phyloP scores from a whole-genome alignment of 2,888 invertebrate genomes.

The Cryptocephalus primarius region DNA sequence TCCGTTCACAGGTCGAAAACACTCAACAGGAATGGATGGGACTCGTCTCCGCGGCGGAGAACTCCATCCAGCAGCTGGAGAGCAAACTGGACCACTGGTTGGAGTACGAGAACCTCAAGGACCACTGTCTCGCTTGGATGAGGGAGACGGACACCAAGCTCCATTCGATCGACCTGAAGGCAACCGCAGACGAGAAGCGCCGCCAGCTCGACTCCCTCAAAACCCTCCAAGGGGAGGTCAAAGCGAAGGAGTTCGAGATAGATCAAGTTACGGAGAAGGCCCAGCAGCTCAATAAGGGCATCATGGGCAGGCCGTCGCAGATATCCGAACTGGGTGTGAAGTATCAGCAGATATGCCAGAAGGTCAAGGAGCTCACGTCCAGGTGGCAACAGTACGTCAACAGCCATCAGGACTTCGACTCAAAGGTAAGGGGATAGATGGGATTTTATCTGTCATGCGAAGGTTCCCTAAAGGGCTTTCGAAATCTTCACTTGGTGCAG shows the following conservation, averaged over 20 bases:
- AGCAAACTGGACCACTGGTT: constrained; percentile 82
- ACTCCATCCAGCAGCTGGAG: constrained; percentile 70
- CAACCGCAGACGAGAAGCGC: constrained; percentile 72
- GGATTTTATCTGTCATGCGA: constrained; percentile 56
- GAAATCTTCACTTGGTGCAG: too few relatives aligned
- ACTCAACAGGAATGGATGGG: constrained; percentile 88
- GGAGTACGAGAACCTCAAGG: constrained; percentile 79
- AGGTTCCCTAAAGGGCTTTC: too few relatives aligned
- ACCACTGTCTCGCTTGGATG: constrained; percentile 78
- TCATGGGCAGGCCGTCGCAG: constrained; percentile 66
- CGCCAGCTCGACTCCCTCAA: constrained; percentile 71
- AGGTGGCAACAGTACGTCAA: constrained; percentile 89
- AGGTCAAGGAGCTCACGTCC: constrained; percentile 80
- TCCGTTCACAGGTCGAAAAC: constrained; percentile 77
- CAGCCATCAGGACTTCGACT: constrained; percentile 79
- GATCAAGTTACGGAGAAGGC: constrained; percentile 87
- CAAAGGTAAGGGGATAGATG: constrained; percentile 34
- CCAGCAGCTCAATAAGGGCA: constrained; percentile 68
- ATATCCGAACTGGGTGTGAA: constrained; percentile 85
- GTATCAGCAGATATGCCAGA: constrained; percentile 81
- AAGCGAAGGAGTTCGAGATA: constrained; percentile 85
- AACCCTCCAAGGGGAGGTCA: constrained; percentile 73
- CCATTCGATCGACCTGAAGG: constrained; percentile 78
- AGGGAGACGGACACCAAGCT: constrained; percentile 78
- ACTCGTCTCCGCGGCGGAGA: constrained; percentile 61